Conservation (phyloP, 2,888 invertebrate species). For the Tetramorium bicarinatum region DNA sequence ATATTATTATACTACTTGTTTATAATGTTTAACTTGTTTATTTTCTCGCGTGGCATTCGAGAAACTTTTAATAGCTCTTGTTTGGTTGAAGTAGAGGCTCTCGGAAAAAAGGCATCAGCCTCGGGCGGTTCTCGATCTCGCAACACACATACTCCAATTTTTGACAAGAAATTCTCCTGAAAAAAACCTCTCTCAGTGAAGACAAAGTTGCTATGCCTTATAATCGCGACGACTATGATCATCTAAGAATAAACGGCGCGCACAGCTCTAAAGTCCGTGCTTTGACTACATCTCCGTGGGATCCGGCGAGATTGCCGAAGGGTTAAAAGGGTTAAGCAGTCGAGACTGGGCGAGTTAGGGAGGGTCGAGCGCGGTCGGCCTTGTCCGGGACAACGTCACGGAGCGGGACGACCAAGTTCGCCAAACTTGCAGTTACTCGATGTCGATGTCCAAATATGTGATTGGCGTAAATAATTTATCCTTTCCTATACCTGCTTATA, state of each 20-base stretch:
- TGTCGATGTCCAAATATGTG: conserved; percentile 37
- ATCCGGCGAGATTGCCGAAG: conserved; percentile 53
- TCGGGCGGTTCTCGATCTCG: not conserved
- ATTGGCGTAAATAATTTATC: conserved; percentile 46
- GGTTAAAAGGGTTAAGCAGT: conserved; percentile 60
- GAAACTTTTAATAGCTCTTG: conserved; percentile 8
- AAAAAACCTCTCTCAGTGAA: conserved; percentile 15
- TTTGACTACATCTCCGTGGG: conserved; percentile 55
- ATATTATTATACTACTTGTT: not conserved
- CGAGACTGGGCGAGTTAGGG: conserved; percentile 49
- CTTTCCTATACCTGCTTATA: not conserved
- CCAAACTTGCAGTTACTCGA: conserved; percentile 8
- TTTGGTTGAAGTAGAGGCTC: not conserved
- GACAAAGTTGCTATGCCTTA: conserved; percentile 19
- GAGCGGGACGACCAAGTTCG: conserved; percentile 33
- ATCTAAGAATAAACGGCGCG: conserved; percentile 42
- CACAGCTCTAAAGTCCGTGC: conserved; percentile 39
- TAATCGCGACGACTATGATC: conserved; percentile 28
- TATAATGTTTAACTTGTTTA: conserved; percentile 2
- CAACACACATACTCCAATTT: not conserved
- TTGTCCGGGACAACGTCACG: conserved; percentile 34
- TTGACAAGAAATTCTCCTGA: conserved; percentile 1
- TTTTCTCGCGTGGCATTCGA: not conserved
- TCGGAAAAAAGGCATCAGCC: not conserved
- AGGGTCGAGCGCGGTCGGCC: conserved; percentile 44